Conservation (phyloP, 2,113 vertebrate genomes). For the Asarcornis scutulata region DNA sequence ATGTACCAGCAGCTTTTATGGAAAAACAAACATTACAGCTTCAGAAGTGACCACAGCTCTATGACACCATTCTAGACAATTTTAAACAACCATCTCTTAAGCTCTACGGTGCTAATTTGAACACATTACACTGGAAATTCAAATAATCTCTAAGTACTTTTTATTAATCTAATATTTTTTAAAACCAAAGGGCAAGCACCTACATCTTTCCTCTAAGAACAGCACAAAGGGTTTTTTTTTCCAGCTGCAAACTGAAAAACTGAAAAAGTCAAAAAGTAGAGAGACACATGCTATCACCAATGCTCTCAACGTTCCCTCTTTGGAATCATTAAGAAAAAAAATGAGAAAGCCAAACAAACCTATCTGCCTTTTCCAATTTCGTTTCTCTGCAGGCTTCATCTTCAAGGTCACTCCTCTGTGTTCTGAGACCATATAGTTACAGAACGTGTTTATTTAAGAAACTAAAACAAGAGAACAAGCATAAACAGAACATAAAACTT, state of each 20-base stretch:
- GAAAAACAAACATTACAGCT: not conserved
- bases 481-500: not conserved
- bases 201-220: not conserved
- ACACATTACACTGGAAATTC: not conserved
- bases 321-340: not conserved
- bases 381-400: not conserved
- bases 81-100: not conserved
- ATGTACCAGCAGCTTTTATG: not conserved
- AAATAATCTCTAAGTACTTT: not conserved
- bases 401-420: not conserved
- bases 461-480: not conserved
- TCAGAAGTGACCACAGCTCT: not conserved
- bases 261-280: not conserved
- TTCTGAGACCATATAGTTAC: not conserved
- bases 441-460: not conserved
- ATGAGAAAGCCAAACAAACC: not conserved
- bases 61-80: not conserved
- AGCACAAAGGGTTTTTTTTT: not conserved
- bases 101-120: not conserved
- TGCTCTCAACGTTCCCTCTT: not conserved
- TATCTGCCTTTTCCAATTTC: not conserved
- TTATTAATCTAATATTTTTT: not conserved
- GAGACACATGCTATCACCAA: not conserved
- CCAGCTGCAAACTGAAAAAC: not conserved
- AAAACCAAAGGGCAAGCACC: not conserved